Conservation (phyloP, 1,140 invertebrate genomes). For the Pogonus chalceus region DNA sequence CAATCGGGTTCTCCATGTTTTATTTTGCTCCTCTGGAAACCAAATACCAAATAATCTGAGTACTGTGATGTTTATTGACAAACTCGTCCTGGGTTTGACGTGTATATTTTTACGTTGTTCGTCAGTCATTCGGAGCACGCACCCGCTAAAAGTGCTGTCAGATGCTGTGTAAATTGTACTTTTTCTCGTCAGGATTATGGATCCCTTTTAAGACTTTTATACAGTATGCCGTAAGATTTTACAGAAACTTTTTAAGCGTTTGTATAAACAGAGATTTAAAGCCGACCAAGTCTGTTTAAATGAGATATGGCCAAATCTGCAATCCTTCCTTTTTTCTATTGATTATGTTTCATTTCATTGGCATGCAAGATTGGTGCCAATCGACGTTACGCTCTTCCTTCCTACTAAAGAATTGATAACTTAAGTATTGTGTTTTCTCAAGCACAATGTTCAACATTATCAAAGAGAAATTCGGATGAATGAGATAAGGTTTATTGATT, state of each 20-base stretch:
- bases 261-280: background rate
- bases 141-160: background rate
- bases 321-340: no score
- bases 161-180: background rate
- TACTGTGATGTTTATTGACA: conserved; percentile 2
- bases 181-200: no score
- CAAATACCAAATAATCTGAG: background rate
- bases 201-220: background rate
- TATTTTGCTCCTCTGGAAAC: background rate
- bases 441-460: no score
- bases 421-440: no score
- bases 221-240: no score
- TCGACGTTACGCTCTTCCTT: no score
- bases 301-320: background rate
- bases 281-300: background rate
- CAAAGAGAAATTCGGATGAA: no score
- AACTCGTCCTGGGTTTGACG: background rate
- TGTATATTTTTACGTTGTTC: background rate
- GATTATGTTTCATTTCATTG: no score
- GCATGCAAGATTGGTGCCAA: no score
- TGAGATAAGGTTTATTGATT: no score
- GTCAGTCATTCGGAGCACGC: background rate
- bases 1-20: background rate
- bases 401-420: no score
- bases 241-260: background rate